Conservation (phyloP, 2,113 vertebrate species). For the Amazona guildingii region DNA sequence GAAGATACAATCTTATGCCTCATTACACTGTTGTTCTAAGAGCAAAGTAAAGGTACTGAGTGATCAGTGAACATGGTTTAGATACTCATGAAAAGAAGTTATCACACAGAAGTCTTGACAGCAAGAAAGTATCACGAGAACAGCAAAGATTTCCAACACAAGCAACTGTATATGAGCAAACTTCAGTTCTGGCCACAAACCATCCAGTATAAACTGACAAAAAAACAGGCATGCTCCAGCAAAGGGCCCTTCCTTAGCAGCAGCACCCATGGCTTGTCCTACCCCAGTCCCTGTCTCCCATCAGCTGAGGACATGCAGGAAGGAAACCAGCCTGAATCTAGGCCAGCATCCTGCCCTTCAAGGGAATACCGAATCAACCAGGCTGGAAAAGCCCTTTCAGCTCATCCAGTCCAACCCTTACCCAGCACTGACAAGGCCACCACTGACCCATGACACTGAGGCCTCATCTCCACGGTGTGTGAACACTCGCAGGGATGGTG, state of each 20-base stretch:
- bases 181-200: background rate
- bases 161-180: accelerated
- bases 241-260: accelerated
- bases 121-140: background rate
- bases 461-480: background rate
- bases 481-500: too few species aligned
- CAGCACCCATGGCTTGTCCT: background rate
- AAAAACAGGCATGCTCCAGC: accelerated
- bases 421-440: background rate
- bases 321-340: background rate
- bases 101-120: background rate
- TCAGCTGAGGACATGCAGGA: background rate
- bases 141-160: background rate
- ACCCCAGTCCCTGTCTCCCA: background rate
- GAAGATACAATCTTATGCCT: background rate
- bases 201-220: background rate
- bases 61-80: background rate
- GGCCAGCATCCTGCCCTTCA: background rate
- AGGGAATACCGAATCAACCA: background rate
- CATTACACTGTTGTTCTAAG: background rate
- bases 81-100: background rate
- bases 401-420: background rate
- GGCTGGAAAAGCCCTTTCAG: background rate
- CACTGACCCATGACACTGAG: background rate
- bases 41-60: background rate